These are phyloP conservation scores for Mormyrus proboscirostris DNA, from an alignment of 2,797 vertebrate species.

Conservation along the genomic window DNA sequence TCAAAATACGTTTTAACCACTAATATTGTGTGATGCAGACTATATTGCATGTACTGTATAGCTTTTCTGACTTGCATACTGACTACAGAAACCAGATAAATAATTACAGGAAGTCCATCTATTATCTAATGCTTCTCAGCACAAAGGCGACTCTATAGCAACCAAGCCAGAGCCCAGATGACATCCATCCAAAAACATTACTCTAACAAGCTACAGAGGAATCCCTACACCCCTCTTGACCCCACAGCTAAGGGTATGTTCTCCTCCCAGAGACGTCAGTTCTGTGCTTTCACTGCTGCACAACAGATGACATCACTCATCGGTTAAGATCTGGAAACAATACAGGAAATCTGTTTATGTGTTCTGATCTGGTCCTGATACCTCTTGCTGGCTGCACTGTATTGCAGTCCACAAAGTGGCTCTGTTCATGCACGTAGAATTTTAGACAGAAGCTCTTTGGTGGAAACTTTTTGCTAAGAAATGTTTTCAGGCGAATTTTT, in stretches of 20 bases:
- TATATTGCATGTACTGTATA: background rate
- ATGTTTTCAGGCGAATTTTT: background rate
- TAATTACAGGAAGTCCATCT: background rate
- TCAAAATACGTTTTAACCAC: background rate
- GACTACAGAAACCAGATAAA: background rate
- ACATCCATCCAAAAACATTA: slow-evolving; percentile 14
- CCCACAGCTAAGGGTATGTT: background rate
- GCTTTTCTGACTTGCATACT: background rate
- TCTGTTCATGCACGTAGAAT: background rate
- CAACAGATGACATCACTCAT: slow-evolving; percentile 13
- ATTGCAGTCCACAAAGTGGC: background rate
- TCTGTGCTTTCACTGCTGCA: background rate
- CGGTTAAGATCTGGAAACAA: background rate
- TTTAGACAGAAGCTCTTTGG: background rate
- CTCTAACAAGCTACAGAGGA: background rate
- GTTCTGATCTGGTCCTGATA: background rate
- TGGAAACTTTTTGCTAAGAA: background rate
- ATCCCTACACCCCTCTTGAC: background rate
- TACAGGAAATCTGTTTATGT: slow-evolving; percentile 7
- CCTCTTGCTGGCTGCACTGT: background rate
- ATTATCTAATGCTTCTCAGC: background rate
- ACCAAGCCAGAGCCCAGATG: background rate
- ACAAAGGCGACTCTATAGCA: background rate
- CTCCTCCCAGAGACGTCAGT: slow-evolving; percentile 6
- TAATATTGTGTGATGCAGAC: background rate